Conservation (phyloP, 2,888 invertebrate species). For the Pheosia gnoma region DNA sequence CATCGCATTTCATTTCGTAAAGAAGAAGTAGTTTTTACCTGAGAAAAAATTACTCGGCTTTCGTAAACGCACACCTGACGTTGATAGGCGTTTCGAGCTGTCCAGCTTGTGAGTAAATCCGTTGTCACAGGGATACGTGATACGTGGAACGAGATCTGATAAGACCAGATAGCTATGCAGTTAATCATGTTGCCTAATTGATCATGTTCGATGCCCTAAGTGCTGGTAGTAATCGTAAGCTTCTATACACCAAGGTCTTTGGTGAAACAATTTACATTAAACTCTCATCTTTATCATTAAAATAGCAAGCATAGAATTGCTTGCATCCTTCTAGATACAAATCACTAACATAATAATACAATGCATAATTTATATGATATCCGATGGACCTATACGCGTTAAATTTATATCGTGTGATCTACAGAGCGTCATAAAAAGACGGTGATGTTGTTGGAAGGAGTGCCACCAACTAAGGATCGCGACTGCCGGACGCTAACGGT, state of each 20-base stretch:
- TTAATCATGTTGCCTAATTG: neutral
- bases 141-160: neutral
- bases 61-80: slow-evolving; percentile 21
- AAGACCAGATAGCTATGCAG: neutral
- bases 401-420: slow-evolving; percentile 9
- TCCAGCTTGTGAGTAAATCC: slow-evolving; percentile 25
- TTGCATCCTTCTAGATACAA: neutral
- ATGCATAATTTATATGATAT: slow-evolving; percentile 10
- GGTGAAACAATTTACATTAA: too few relatives aligned
- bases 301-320: neutral
- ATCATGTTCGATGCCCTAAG: neutral
- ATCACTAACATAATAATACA: slow-evolving; percentile 3
- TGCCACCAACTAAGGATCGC: slow-evolving; percentile 63
- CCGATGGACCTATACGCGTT: neutral
- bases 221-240: neutral
- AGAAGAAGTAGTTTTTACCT: too few relatives aligned
- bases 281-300: neutral
- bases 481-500: slow-evolving; percentile 78
- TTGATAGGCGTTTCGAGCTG: slow-evolving; percentile 29
- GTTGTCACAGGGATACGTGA: slow-evolving; percentile 16
- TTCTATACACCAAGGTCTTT: neutral
- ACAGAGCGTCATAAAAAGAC: slow-evolving; percentile 13
- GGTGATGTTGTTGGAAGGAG: slow-evolving; percentile 48
- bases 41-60: too few relatives aligned
- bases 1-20: too few relatives aligned